Percentiles rank a stretch among this genome's conserved stretches.
Evolutionary conservation across 64 coral and sea anemone genomes (phyloP).

Genomic region (Orbicella faveolata): DNA sequence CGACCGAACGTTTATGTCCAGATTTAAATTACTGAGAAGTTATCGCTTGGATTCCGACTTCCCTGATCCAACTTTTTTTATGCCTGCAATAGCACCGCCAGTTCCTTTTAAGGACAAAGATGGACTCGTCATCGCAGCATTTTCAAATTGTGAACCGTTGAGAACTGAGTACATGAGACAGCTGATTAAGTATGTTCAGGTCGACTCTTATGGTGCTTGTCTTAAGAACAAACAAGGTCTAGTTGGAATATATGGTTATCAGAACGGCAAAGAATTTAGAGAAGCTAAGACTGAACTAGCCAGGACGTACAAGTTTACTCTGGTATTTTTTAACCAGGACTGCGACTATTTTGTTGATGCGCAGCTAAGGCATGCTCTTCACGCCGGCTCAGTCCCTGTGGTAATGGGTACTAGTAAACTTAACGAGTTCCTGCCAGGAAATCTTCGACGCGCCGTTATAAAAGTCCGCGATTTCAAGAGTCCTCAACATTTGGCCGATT

Average conservation of each 20-base stretch:
- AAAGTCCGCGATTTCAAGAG: constrained; percentile 65
- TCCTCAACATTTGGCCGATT: constrained; percentile 59
- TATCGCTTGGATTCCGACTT: constrained; percentile 70
- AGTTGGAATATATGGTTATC: background rate
- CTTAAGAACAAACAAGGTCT: constrained; percentile 52
- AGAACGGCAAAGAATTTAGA: constrained; percentile 2
- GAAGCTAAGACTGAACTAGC: constrained; percentile 12
- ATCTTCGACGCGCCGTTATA: constrained; percentile 36
- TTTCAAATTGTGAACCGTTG: constrained; percentile 51
- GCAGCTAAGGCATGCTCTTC: constrained; percentile 38
- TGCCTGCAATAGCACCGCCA: constrained; percentile 41
- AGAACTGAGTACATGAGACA: constrained; percentile 51
- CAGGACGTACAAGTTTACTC: constrained; percentile 40
- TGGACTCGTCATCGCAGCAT: constrained; percentile 37
- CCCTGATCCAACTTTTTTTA: constrained; percentile 4
- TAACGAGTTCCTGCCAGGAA: constrained; percentile 50
- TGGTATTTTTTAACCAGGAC: constrained; percentile 59
- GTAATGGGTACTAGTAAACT: constrained; percentile 61
- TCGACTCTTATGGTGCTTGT: constrained; percentile 67
- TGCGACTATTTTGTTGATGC: constrained; percentile 67
- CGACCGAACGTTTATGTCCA: constrained; percentile 9
- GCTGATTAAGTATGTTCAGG: constrained; percentile 50
- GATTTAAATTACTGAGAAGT: constrained; percentile 17
- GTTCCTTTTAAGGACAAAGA: constrained; percentile 44
- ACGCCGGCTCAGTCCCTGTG: constrained; percentile 46